Evolutionary conservation across 2,113 vertebrate genomes (phyloP).

Genomic region (Cygnus atratus): DNA sequence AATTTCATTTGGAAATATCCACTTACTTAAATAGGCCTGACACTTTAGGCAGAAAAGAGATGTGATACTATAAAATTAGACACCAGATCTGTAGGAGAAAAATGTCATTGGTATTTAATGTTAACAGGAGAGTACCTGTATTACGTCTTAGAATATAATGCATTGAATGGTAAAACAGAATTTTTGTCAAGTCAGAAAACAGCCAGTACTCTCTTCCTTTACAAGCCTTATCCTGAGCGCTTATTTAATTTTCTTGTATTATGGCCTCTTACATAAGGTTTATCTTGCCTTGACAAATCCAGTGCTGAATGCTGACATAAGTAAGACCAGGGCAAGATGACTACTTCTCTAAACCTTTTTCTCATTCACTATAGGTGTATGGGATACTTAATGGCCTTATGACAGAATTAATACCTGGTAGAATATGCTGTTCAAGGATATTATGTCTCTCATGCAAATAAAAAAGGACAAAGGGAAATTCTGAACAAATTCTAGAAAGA

Average conservation of each 20-base stretch:
- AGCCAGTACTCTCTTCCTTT: fast-evolving
- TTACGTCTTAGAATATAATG: neutral
- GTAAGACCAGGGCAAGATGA: neutral
- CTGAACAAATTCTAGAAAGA: neutral
- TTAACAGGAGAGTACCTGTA: neutral
- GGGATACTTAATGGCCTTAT: neutral
- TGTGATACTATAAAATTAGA: neutral
- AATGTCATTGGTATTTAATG: neutral
- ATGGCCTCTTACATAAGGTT: neutral
- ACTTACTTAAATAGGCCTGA: neutral
- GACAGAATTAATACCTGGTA: neutral
- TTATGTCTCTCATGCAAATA: neutral
- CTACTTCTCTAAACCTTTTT: neutral
- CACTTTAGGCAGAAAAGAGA: neutral
- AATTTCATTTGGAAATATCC: neutral
- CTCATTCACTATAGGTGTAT: neutral
- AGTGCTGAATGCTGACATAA: neutral
- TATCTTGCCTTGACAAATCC: neutral
- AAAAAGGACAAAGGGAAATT: neutral
- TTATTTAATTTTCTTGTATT: neutral
- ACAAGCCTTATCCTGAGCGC: neutral
- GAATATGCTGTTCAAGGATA: neutral
- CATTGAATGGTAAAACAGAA: neutral
- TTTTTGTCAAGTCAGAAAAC: neutral
- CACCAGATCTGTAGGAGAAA: neutral